Conservation (phyloP, 2,888 invertebrate genomes). For the Caenorhabditis uteleia region DNA sequence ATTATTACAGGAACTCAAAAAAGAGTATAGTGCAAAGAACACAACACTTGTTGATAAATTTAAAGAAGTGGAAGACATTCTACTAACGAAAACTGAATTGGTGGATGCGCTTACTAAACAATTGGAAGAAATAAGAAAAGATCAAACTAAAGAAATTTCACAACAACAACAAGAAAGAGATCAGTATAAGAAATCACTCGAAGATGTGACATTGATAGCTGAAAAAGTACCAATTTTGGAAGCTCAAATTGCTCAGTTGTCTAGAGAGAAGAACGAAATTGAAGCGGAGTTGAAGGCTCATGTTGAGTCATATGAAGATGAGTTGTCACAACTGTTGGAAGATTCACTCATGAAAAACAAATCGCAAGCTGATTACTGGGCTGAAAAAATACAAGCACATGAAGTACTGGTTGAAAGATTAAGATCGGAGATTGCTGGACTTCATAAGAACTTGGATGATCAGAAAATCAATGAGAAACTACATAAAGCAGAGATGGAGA, state of each 20-base stretch:
- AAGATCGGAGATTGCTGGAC: conserved; percentile 47
- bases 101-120: conserved; percentile 52
- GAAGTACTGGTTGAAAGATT: conserved; percentile 44
- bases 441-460: conserved; percentile 56
- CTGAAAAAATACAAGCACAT: conserved; percentile 50
- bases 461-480: conserved; percentile 52
- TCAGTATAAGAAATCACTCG: conserved; percentile 44
- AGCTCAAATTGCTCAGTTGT: conserved; percentile 51
- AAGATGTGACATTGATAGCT: conserved; percentile 38
- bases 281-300: conserved; percentile 42
- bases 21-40: conserved; percentile 59
- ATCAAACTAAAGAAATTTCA: conserved; percentile 38
- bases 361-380: conserved; percentile 61
- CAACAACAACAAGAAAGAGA: conserved; percentile 45
- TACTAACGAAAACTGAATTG: conserved; percentile 62
- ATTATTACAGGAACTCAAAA: conserved; percentile 53
- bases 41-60: conserved; percentile 57
- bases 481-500: conserved; percentile 62
- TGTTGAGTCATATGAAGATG: conserved; percentile 57
- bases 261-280: conserved; percentile 52
- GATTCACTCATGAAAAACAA: conserved; percentile 59
- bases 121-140: conserved; percentile 43
- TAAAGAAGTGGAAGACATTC: conserved; percentile 63
- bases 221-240: conserved; percentile 62
- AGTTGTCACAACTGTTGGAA: conserved; percentile 55